A percentile compares a stretch with the other conserved stretches of the same genome.
phyloP scores from a whole-genome alignment of 2,888 invertebrate species.

The Neoascia interrupta region DNA sequence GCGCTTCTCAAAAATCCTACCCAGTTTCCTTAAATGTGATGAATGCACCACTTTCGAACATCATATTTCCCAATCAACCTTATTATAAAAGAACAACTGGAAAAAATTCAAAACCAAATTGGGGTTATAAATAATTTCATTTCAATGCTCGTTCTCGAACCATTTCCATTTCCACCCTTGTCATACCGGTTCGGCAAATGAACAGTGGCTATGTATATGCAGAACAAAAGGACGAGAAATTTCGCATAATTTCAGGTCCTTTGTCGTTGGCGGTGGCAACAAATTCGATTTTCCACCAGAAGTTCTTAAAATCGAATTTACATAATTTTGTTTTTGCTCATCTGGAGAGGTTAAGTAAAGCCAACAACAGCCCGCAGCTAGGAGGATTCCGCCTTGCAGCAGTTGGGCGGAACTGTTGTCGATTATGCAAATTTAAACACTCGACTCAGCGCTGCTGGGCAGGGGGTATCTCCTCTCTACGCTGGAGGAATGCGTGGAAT shows the following conservation, averaged over 20 bases:
- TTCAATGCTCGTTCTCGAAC: neutral
- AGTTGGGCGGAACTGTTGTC: conserved; percentile 62
- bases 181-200: conserved; percentile 29
- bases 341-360: conserved; percentile 68
- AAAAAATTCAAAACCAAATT: conserved; percentile 29
- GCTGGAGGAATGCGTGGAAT: conserved; percentile 29
- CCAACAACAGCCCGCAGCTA: conserved; percentile 63
- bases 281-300: conserved; percentile 68
- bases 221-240: conserved; percentile 33
- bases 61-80: conserved; percentile 12
- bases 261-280: conserved; percentile 54
- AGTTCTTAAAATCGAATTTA: conserved; percentile 67
- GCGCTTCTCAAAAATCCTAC: no score
- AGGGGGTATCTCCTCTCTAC: no score
- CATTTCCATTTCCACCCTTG: conserved; percentile 34
- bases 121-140: conserved; percentile 65
- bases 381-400: conserved; percentile 10
- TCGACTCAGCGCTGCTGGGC: conserved; percentile 38
- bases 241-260: conserved; percentile 58
- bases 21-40: no score
- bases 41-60: no score
- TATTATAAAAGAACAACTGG: conserved; percentile 20
- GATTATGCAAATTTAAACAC: conserved; percentile 68
- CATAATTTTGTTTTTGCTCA: conserved; percentile 69
- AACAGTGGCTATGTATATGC: conserved; percentile 32